Conservation (phyloP, 1,140 invertebrate genomes). For the Drosophila bocki region DNA sequence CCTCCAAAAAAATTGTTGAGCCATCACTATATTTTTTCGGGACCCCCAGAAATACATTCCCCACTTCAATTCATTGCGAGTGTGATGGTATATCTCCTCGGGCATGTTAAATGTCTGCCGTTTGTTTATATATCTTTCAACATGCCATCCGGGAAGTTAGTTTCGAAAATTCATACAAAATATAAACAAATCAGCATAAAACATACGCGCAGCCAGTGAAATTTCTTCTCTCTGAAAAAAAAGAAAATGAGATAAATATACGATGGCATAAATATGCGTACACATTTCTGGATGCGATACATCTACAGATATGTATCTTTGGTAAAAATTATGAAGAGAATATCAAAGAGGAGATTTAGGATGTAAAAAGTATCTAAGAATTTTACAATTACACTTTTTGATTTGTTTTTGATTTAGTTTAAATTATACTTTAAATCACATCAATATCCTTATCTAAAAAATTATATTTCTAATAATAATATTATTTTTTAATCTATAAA, state of each 20-base stretch:
- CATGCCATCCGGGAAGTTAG: slow-evolving; percentile 82
- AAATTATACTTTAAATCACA: not conserved
- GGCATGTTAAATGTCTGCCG: slow-evolving; percentile 67
- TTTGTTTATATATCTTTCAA: slow-evolving; percentile 83
- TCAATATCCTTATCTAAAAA: not conserved
- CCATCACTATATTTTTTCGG: slow-evolving; percentile 24
- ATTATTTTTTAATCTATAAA: not conserved
- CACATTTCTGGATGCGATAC: not conserved
- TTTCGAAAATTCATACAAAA: slow-evolving; percentile 79
- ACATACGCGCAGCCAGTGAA: slow-evolving; percentile 60
- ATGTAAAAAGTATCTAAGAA: not conserved
- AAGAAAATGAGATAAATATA: slow-evolving; percentile 41
- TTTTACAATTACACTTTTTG: not conserved
- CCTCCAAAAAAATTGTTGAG: slow-evolving; percentile 41
- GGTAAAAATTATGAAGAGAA: not conserved
- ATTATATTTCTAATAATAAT: not conserved
- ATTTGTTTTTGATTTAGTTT: not conserved
- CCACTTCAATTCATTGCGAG: slow-evolving; percentile 18
- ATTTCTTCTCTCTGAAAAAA: slow-evolving; percentile 31
- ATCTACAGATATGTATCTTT: slow-evolving; percentile 3
- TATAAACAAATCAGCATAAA: slow-evolving; percentile 84
- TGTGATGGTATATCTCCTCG: slow-evolving; percentile 21
- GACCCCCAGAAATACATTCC: slow-evolving; percentile 21
- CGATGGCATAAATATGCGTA: slow-evolving; percentile 20
- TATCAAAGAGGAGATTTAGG: too few relatives aligned